Evolutionary conservation across 1,140 invertebrate species (phyloP), one percentile per base, ranked within the genome.

Genomic region (Drosophila nannoptera): DNA sequence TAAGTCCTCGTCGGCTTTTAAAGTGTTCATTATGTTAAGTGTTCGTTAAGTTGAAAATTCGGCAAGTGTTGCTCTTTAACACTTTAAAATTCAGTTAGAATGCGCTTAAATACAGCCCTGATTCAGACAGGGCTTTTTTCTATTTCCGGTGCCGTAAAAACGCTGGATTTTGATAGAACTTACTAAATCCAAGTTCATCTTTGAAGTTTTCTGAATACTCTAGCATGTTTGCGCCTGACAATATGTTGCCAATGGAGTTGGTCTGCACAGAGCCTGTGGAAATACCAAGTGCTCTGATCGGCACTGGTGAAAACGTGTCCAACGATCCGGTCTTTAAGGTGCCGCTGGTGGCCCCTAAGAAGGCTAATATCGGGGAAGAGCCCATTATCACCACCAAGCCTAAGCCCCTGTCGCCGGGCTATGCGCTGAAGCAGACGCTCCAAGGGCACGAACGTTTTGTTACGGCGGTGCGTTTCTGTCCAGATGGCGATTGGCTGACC

Each of bases 381-480:
- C 4, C 49, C 8, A 5, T 35, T 35, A 3, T 52, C 11, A 60
- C 29, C 2, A 53, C 22, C 0, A 62, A 62, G 11, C 16, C 42
- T 4, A 32, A 50, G 5, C 7, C 12, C 0, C 9, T 5, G 0
- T 59, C 62, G 0, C 81, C 80, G 1, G 73, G 66, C 1, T 84
- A 84, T 35, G 35, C 35, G 4, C 11, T 71, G 3, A 69, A 66
- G 31, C 3, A 22, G 14, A 43, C 49, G 2, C 33, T 80, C 5
- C 7, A 53, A 7, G 81, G 81, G 0, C 80, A 84, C 31, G 6
- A 4, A 5, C 12, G 9, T 0, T 11, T 14, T 31, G n/a, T 80
- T 3, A 66, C 76, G 0, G 38, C 55, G 0, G 31, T 84, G 0
- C 78, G 69, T 12, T 84, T 86, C 16, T 50, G 50, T 40, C 48